Base-by-base conservation (phyloP, 1,140 invertebrate species). In the Aphaenogaster ashmeadi region DNA sequence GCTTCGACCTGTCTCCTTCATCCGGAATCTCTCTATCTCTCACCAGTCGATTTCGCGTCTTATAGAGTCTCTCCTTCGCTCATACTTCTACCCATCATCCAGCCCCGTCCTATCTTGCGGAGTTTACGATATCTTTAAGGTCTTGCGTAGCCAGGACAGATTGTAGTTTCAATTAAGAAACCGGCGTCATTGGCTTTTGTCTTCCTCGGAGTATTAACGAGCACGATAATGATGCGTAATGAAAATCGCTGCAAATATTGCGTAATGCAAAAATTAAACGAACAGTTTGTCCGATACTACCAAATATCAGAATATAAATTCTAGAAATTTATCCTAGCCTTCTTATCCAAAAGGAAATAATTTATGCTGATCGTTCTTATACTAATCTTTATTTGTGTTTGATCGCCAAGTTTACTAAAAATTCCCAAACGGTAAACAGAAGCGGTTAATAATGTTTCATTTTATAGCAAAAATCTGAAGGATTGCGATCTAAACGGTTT, bases 151-250 rank as follows among this genome's bases (percentile, higher is more conserved):
- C 80, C 52, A 41, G 33, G 60, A 47, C 44, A 69, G 56, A 79
- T 72, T 72, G 87, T 80, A 74, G 75, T 88, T 87, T 88, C 69
- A 71, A 88, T 88, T 64, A 88, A 81, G 85, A 81, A 64, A 66
- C 74, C 27, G 50, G 38, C 52, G 52, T 52, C 64, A 58, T 21
- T 54, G 50, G 33, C 66, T 79, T 27, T 86, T 81, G 41, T 79
- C 33, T n/a, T 9, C 41, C 8, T 69, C 36, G 36, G n/a, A 38
- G 11, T 18, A 36, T 41, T 52, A 50, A 21, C 47, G 36, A 66
- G 64, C 36, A 21, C 21, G 38, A 41, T 60, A 21, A 60, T 44
- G 60, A 85, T 54, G 33, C 64, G 47, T 44, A 47, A 67, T 47
- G n/a, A 69, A 80, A 80, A 80, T 66, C 36, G 18, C 38, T 60